Percentiles rank a stretch among this genome's conserved stretches.
Evolutionary conservation across 2,888 invertebrate genomes (phyloP).

Genomic region (Liodrosophila aerea): DNA sequence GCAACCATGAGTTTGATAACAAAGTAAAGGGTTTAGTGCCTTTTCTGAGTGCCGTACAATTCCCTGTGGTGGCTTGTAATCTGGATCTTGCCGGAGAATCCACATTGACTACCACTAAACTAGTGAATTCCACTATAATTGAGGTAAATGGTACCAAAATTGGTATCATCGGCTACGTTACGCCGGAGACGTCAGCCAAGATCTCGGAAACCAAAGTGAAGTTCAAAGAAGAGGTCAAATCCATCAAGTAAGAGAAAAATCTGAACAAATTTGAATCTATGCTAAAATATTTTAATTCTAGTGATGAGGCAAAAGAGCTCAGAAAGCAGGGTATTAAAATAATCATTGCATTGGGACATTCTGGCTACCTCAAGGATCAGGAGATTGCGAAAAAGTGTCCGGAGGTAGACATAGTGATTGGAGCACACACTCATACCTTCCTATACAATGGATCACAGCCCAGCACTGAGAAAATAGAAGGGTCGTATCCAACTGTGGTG

Average conservation of each 20-base stretch:
- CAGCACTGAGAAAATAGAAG: conserved; percentile 87
- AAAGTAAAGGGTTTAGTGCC: conserved; percentile 89
- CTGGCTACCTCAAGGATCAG: conserved; percentile 90
- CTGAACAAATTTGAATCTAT: not conserved
- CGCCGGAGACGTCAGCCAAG: conserved; percentile 88
- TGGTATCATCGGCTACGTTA: conserved; percentile 93
- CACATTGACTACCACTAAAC: conserved; percentile 83
- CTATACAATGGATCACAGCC: conserved; percentile 89
- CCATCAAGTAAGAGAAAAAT: conserved; percentile 83
- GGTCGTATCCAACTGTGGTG: conserved; percentile 90
- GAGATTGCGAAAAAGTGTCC: conserved; percentile 90
- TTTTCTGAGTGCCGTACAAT: conserved; percentile 87
- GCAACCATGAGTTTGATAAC: conserved; percentile 96
- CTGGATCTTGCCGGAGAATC: conserved; percentile 88
- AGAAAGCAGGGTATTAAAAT: conserved; percentile 88
- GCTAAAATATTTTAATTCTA: conserved; percentile 26
- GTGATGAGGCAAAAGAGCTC: conserved; percentile 88
- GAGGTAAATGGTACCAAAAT: conserved; percentile 86
- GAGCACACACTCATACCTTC: conserved; percentile 96
- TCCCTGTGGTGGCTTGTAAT: conserved; percentile 91
- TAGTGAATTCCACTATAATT: conserved; percentile 86
- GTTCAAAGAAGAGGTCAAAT: conserved; percentile 87
- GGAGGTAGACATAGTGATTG: conserved; percentile 92
- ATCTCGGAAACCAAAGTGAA: conserved; percentile 84
- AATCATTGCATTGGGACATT: conserved; percentile 94